Evolutionary conservation across 1,140 invertebrate genomes (phyloP).

Genomic region (Zaprionus ghesquierei): DNA sequence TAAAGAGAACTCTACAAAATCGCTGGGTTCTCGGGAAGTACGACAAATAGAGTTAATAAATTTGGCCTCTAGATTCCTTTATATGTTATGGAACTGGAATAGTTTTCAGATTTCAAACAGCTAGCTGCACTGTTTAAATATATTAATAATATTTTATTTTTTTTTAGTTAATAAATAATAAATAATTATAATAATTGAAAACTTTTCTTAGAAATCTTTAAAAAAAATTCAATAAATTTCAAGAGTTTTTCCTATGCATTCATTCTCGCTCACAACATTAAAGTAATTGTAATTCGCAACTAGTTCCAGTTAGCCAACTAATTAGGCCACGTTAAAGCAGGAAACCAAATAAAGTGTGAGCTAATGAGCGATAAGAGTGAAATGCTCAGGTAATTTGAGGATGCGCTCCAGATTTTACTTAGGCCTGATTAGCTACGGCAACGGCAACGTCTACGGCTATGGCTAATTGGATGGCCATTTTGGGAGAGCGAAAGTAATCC

Average conservation of each 20-base stretch:
- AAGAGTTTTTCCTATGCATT: too few relatives aligned
- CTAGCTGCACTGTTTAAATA: too few relatives aligned
- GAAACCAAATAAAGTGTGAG: background rate
- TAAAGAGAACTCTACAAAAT: background rate
- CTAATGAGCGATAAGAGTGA: background rate
- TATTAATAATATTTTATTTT: too few relatives aligned
- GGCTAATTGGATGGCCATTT: constrained; percentile 34
- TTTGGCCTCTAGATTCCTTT: background rate
- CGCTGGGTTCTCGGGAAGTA: background rate
- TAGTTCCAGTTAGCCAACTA: background rate
- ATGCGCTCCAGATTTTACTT: background rate
- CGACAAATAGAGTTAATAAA: background rate
- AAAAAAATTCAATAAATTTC: too few relatives aligned
- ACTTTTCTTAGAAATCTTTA: too few relatives aligned
- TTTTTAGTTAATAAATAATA: too few relatives aligned
- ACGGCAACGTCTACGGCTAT: background rate
- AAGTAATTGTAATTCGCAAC: background rate
- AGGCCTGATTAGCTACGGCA: constrained; percentile 16
- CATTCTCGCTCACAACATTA: too few relatives aligned
- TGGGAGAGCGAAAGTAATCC: background rate
- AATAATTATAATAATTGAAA: too few relatives aligned
- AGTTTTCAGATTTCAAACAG: too few relatives aligned
- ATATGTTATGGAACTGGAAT: background rate
- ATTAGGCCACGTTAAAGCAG: background rate
- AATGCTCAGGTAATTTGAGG: background rate